Evolutionary conservation across 1,140 invertebrate species (phyloP), one percentile per base, ranked within the genome.

Genomic region (Drosophila pseudoobscura): DNA sequence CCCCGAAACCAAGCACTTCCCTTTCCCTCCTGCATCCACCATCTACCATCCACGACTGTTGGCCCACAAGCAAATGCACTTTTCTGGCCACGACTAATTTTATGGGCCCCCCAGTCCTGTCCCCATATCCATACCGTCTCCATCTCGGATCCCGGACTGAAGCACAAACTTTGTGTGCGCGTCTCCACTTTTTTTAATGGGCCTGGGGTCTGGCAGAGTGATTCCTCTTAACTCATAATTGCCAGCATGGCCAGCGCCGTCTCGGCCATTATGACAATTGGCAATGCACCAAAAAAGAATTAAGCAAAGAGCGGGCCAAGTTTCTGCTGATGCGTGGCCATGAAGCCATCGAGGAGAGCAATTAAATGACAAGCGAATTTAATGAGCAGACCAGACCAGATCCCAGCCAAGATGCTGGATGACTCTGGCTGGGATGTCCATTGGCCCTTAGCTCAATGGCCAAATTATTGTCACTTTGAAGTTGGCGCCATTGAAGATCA

Each of bases 391-490:
- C 63, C 35, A 35, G 31, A 31, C 7, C 31, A 31, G 31, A 31
- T 31, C 35, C 35, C 35, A 39, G 9, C 35, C 35, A 39, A 39
- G 35, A 39, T 39, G 35, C 11, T 11, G 3, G 8, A 0, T 35
- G 31, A 3, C 31, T 39, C 31, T 39, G 43, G 15, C 29, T 51
- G 35, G 46, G 22, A 13, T 13, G 35, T 39, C 35, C 35, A 39
- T 39, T 39, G 35, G 11, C 31, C 31, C 9, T 8, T 56, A 47
- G 56, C 83, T 88, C 78, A 88, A 87, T 88, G 70, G 83, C 53
- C 78, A 87, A 82, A 87, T 87, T 88, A 87, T 87, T 87, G 83
- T 88, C 82, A 87, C 82, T 87, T 85, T 87, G 82, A 88, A 87
- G 83, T 82, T 62, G 78, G 82, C 82, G 80, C 82, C 78, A 87